Conservation (phyloP, 2,113 vertebrate genomes). For the Stigmatopora nigra region DNA sequence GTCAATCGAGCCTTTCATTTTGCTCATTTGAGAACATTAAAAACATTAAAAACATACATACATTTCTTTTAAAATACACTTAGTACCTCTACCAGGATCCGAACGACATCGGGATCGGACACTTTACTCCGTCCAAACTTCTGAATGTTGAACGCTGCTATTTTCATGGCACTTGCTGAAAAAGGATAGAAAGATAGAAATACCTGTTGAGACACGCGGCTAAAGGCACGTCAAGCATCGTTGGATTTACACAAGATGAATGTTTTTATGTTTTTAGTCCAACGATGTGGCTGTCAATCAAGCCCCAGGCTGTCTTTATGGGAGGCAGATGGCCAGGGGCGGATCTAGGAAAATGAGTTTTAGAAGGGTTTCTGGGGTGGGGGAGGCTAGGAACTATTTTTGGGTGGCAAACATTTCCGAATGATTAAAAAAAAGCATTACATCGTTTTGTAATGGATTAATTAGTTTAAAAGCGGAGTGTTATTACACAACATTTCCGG, state of each 20-base stretch:
- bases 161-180: conserved; percentile 54
- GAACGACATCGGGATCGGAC: conserved; percentile 38
- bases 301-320: background rate
- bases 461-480: background rate
- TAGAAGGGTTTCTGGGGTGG: too few relatives aligned
- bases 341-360: too few relatives aligned
- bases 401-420: too few relatives aligned
- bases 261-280: background rate
- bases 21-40: background rate
- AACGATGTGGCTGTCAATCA: background rate
- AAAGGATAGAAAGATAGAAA: background rate
- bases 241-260: background rate
- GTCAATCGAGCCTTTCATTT: background rate
- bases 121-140: conserved; percentile 62
- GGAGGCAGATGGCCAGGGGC: too few relatives aligned
- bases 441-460: too few relatives aligned
- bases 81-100: conserved; percentile 53
- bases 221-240: background rate
- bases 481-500: background rate
- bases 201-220: background rate
- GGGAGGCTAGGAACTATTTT: too few relatives aligned
- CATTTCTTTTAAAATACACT: background rate
- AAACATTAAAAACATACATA: too few relatives aligned
- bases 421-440: too few relatives aligned
- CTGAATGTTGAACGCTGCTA: conserved; percentile 65